Base-by-base conservation (phyloP, 2,888 invertebrate genomes). In the Drosophila cognata region DNA sequence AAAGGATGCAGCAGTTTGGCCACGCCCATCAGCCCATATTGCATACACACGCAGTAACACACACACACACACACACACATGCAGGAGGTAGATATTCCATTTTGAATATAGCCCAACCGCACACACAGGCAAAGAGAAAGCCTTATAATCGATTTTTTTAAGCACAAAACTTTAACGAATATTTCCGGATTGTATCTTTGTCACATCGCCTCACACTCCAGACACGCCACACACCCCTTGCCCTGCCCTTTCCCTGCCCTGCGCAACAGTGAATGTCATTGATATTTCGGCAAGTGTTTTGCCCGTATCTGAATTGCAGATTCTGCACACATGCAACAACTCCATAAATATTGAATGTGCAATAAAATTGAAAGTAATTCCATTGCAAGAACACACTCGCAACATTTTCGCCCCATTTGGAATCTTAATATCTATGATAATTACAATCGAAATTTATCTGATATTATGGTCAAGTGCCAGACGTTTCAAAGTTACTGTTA, bases 351-450 rank as follows among this genome's bases (percentile, higher is more conserved):
- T 74, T 73, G 56, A 43, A 77, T 63, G 70, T 51, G 78, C 60
- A 72, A 84, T 82, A 82, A 82, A 84, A 79, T 84, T 71, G 80
- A 84, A 84, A 86, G 87, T 82, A 77, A 74, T 82, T 79, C 70
- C 71, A 29, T 61, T 68, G 59, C 65, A 73, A 55, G 71, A 72
- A 52, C 55, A 63, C 63, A 60, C 55, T 60, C 35, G 36, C 51
- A 53, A 43, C 53, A 67, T 57, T 50, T 48, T 36, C 41, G 21
- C 31, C 48, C 35, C 36, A 18, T 52, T 43, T 28, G 61, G 57
- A 63, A 67, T 65, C 68, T 69, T 72, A 46, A 73, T 79, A 84
- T 82, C 80, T 69, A 74, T 78, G 87, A 84, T 87, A 87, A 87
- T 84, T 84, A 59, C 87, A 81, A 68, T 70, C 70, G 79, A 46